Percentiles rank a stretch among this genome's conserved stretches.
Evolutionary conservation across 2,797 vertebrate genomes (phyloP).

Genomic region (Hydrophis major): DNA sequence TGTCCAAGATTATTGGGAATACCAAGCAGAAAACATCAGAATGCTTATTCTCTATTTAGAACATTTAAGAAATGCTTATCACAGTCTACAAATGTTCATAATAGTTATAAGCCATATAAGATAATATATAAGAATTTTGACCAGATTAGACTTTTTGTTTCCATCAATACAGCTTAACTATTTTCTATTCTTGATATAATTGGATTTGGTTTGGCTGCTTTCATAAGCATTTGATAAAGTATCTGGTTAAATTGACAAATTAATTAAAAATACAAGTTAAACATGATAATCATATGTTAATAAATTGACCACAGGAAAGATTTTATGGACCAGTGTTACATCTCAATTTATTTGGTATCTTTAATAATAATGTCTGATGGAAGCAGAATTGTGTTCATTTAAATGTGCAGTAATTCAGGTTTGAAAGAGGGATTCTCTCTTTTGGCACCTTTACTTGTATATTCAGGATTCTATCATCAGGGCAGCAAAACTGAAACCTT

Average conservation of each 20-base stretch:
- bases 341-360: slow-evolving; percentile 40
- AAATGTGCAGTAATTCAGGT: not conserved
- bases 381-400: not conserved
- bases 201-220: slow-evolving; percentile 18
- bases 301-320: slow-evolving; percentile 10
- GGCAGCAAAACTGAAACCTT: not conserved
- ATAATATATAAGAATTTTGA: not conserved
- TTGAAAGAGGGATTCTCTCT: not conserved
- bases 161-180: not conserved
- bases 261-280: slow-evolving; percentile 25
- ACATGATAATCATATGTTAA: slow-evolving; percentile 26
- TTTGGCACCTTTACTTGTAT: not conserved
- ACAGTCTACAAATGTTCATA: not conserved
- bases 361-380: slow-evolving; percentile 30
- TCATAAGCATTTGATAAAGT: slow-evolving; percentile 20
- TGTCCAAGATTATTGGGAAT: not conserved
- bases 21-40: not conserved
- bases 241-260: slow-evolving; percentile 6
- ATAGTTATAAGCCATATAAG: not conserved
- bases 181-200: slow-evolving; percentile 8
- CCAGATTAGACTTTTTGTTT: slow-evolving; percentile 1
- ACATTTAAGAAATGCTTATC: not conserved
- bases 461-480: not conserved
- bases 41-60: not conserved
- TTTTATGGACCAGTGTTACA: not conserved